Conservation (phyloP, 2,797 vertebrate genomes). For the Botia almorhae region DNA sequence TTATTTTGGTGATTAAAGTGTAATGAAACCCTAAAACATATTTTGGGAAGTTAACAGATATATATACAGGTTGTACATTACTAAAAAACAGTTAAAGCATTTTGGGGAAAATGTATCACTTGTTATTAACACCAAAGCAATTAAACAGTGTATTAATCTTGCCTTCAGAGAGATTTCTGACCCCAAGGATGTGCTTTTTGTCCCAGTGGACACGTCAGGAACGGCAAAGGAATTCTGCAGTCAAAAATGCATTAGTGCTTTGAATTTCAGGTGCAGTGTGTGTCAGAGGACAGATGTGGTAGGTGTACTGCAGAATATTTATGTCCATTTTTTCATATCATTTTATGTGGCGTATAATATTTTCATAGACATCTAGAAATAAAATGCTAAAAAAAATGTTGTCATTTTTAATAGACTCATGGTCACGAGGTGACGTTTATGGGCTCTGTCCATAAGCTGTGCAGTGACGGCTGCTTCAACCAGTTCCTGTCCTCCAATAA, state of each 20-base stretch:
- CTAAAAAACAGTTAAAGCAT: no score
- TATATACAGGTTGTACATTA: no score
- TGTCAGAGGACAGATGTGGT: conserved; percentile 89
- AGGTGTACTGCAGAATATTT: conserved; percentile 62
- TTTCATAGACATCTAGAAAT: neutral
- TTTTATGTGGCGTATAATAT: no score
- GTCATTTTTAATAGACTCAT: conserved; percentile 78
- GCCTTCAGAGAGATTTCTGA: conserved; percentile 84
- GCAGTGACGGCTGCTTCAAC: conserved; percentile 92
- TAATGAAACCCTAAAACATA: no score
- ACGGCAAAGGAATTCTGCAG: conserved; percentile 92
- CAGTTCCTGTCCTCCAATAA: conserved; percentile 91
- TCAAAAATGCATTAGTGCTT: conserved; percentile 85
- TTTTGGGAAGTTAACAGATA: no score
- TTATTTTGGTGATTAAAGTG: no score
- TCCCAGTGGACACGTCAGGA: conserved; percentile 86
- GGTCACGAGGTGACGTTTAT: conserved; percentile 90
- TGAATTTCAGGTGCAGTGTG: conserved; percentile 90
- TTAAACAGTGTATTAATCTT: neutral
- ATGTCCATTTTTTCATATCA: no score
- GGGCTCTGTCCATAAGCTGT: conserved; percentile 89
- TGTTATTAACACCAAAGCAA: neutral
- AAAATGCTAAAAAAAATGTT: neutral
- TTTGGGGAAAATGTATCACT: no score
- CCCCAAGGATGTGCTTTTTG: conserved; percentile 89